Evolutionary conservation across 2,113 vertebrate genomes (phyloP).

Genomic region (Elgaria multicarinata): DNA sequence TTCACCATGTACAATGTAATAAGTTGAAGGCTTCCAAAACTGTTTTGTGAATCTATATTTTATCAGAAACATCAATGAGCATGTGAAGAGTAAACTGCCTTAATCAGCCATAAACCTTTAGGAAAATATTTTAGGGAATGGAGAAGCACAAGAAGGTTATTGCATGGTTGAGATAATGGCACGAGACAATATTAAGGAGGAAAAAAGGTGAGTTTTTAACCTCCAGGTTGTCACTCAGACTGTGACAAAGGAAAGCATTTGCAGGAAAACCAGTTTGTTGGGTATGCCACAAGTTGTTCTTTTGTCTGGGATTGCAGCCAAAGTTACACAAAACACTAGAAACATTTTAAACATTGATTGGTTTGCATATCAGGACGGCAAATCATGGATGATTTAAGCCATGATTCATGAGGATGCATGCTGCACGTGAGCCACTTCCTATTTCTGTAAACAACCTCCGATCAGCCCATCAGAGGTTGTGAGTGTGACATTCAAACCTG

Average conservation of each 20-base stretch:
- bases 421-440: no score
- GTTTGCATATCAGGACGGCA: background rate
- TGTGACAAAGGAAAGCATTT: background rate
- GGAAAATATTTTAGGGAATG: background rate
- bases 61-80: background rate
- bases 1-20: background rate
- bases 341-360: background rate
- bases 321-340: background rate
- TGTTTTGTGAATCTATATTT: background rate
- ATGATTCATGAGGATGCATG: no score
- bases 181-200: background rate
- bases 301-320: no score
- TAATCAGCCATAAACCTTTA: background rate
- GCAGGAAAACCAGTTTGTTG: background rate
- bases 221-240: background rate
- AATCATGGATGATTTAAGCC: no score
- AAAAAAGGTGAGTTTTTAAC: background rate
- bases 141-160: background rate
- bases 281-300: background rate
- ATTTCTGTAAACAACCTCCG: no score
- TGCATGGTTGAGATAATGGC: background rate
- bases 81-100: background rate
- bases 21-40: background rate
- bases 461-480: no score
- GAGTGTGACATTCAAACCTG: no score